Percentiles rank a stretch among this genome's conserved stretches.
Evolutionary conservation across 2,888 invertebrate species (phyloP).

Genomic region (Dryobota labecula): DNA sequence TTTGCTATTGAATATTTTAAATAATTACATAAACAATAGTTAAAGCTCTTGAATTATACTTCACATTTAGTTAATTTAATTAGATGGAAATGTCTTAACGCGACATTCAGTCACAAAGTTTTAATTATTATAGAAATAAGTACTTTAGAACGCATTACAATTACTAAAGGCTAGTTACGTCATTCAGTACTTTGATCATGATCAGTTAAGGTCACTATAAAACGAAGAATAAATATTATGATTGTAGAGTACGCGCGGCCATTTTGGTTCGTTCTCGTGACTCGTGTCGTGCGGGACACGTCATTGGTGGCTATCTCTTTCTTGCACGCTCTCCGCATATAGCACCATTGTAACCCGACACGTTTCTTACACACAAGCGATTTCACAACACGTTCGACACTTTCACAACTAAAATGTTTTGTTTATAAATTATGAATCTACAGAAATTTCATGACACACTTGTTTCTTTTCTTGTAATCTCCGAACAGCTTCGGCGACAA

Average conservation of each 20-base stretch:
- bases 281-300: conserved; percentile 88
- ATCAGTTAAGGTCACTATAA: conserved; percentile 89
- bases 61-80: conserved; percentile 62
- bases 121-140: conserved; percentile 61
- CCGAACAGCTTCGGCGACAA: conserved; percentile 89
- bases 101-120: conserved; percentile 71
- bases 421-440: conserved; percentile 89
- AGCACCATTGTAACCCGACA: conserved; percentile 91
- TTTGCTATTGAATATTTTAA: conserved; percentile 61
- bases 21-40: conserved; percentile 70
- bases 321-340: conserved; percentile 89
- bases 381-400: conserved; percentile 90
- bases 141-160: conserved; percentile 77
- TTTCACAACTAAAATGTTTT: conserved; percentile 90
- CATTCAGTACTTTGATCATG: conserved; percentile 89
- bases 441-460: conserved; percentile 88
- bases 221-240: conserved; percentile 90
- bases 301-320: conserved; percentile 87
- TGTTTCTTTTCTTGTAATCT: conserved; percentile 89
- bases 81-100: conserved; percentile 79
- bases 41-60: conserved; percentile 73
- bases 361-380: conserved; percentile 90
- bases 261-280: conserved; percentile 90
- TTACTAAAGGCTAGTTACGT: conserved; percentile 85
- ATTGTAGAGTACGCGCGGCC: conserved; percentile 89